These are phyloP conservation scores for Leptothorax acervorum DNA, from an alignment of 2,888 invertebrate genomes.

Conservation along the genomic window DNA sequence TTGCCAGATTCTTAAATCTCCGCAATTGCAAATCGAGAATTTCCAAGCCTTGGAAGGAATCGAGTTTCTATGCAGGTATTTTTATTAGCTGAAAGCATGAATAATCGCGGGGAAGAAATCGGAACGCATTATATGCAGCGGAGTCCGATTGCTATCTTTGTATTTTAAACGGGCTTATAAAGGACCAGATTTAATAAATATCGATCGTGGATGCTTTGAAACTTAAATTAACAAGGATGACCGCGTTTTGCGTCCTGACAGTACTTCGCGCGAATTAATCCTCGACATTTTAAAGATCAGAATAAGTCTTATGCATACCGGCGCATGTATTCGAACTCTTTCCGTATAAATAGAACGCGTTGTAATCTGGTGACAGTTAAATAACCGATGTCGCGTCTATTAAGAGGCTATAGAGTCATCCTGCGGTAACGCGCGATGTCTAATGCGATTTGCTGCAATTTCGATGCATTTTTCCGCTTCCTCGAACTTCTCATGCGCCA, in stretches of 20 bases:
- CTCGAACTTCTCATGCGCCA: neutral
- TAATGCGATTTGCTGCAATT: conserved; percentile 9
- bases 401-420: conserved; percentile 32
- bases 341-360: conserved; percentile 14
- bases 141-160: neutral
- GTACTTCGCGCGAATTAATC: neutral
- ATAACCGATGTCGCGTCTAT: conserved; percentile 27
- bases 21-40: neutral
- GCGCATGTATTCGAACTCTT: neutral
- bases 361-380: conserved; percentile 28
- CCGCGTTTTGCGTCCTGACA: neutral
- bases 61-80: conserved; percentile 1
- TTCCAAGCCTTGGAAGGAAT: neutral
- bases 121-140: neutral
- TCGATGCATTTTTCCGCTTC: conserved; percentile 12
- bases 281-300: neutral
- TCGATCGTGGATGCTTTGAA: conserved; percentile 17
- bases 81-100: conserved; percentile 16
- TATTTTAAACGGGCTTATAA: conserved; percentile 23
- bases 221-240: conserved; percentile 14
- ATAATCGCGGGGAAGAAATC: conserved; percentile 28
- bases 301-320: neutral
- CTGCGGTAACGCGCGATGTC: neutral
- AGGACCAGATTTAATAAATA: conserved; percentile 1
- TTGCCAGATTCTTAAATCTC: neutral